Evolutionary conservation across 2,888 invertebrate genomes (phyloP).

Genomic region (Macrostomum cliftonense): DNA sequence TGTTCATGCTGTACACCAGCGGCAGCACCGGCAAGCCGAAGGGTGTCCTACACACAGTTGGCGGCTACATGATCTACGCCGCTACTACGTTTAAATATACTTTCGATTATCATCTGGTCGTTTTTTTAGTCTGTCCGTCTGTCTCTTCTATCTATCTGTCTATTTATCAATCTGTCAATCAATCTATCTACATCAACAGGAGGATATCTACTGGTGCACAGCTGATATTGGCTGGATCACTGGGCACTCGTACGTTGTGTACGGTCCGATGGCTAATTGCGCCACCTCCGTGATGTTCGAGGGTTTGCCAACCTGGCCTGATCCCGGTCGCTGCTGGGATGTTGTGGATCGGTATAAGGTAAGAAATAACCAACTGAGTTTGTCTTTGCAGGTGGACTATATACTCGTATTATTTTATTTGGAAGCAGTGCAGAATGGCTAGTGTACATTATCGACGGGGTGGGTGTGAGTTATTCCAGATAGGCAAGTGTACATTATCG

Average conservation of each 20-base stretch:
- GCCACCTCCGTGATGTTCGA: conserved; percentile 77
- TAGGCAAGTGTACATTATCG: too few species aligned
- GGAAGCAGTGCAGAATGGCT: too few species aligned
- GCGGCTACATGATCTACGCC: conserved; percentile 78
- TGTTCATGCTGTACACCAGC: conserved; percentile 85
- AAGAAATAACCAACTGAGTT: too few species aligned
- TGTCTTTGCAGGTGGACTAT: too few species aligned
- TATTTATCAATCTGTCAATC: too few species aligned
- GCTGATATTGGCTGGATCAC: conserved; percentile 50
- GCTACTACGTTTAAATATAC: conserved; percentile 77
- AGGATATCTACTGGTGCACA: conserved; percentile 39
- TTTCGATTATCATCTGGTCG: conserved; percentile 52
- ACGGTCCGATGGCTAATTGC: conserved; percentile 78
- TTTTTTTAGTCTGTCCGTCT: conserved; percentile 8
- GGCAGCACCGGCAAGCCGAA: conserved; percentile 96
- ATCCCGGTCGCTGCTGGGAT: conserved; percentile 76
- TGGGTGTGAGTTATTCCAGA: too few species aligned
- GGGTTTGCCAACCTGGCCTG: conserved; percentile 85
- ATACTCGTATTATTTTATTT: too few species aligned
- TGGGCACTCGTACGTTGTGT: conserved; percentile 49
- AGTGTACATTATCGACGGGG: too few species aligned
- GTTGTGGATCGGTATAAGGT: conserved; percentile 77
- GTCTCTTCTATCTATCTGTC: neutral
- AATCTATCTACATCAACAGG: conserved; percentile 7
- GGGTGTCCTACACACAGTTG: conserved; percentile 83